phyloP scores from a whole-genome alignment of 2,797 vertebrate species.

The Brachymystax lenok region DNA sequence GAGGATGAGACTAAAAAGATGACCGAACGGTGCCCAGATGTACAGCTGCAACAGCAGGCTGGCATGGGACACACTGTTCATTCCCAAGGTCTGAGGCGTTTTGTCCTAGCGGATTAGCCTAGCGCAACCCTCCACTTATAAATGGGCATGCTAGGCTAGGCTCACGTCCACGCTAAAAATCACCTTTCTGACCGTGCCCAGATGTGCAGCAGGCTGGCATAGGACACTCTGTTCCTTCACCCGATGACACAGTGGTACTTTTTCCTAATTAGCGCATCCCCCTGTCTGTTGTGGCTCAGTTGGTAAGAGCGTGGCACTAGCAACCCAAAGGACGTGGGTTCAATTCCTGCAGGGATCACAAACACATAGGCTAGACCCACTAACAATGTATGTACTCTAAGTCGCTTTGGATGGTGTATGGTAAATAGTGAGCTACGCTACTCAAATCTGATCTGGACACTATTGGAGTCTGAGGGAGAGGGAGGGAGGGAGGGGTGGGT shows the following conservation, averaged over 20 bases:
- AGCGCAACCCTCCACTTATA: constrained; percentile 40
- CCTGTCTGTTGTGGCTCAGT: no score
- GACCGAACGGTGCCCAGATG: constrained; percentile 16
- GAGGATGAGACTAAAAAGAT: constrained; percentile 27
- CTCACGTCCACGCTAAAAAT: background rate
- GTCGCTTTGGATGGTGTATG: background rate
- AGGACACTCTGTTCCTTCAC: no score
- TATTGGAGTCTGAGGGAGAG: background rate
- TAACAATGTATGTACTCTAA: no score
- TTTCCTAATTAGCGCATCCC: no score
- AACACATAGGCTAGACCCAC: no score
- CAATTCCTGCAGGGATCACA: background rate
- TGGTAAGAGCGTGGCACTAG: background rate
- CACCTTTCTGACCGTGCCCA: background rate
- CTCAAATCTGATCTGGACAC: background rate
- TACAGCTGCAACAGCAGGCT: constrained; percentile 24
- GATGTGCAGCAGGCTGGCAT: no score
- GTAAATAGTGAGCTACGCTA: background rate
- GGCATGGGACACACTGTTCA: constrained; percentile 48
- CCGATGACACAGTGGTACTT: no score
- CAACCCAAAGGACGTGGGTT: background rate
- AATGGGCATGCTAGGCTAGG: constrained; percentile 39
- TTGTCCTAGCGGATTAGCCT: constrained; percentile 36
- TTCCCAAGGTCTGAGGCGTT: background rate
- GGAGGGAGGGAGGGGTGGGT: background rate